Evolutionary conservation across 2,113 vertebrate genomes (phyloP).

Genomic region (Reinhardtius hippoglossoides): DNA sequence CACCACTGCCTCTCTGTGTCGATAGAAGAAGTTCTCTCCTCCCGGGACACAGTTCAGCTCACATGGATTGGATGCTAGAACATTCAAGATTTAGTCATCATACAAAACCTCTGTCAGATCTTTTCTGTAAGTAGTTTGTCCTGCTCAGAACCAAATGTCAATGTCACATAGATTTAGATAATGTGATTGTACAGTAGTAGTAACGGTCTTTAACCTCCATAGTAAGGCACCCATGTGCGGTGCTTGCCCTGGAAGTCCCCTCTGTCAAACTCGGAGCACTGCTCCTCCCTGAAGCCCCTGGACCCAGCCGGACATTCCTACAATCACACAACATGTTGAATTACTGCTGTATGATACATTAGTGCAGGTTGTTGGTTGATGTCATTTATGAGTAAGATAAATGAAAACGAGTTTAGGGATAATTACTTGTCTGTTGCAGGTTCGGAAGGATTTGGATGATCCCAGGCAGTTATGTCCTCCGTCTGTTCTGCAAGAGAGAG

Average conservation of each 20-base stretch:
- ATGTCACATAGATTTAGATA: neutral
- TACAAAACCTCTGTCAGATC: neutral
- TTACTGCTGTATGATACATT: neutral
- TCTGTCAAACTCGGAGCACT: constrained; percentile 88
- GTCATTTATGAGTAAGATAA: neutral
- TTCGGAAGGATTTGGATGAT: constrained; percentile 83
- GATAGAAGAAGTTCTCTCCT: constrained; percentile 92
- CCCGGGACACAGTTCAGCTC: constrained; percentile 93
- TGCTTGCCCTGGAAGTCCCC: constrained; percentile 86
- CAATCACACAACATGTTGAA: constrained; percentile 7
- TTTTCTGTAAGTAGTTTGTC: too few relatives aligned
- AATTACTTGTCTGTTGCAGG: constrained; percentile 82
- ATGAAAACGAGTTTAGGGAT: neutral
- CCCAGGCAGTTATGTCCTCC: constrained; percentile 87
- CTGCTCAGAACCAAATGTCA: too few relatives aligned
- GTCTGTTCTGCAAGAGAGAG: constrained; percentile 83
- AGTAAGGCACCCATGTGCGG: constrained; percentile 90
- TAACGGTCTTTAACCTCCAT: constrained; percentile 82
- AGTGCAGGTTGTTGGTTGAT: neutral
- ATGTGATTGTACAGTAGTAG: neutral
- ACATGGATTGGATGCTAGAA: constrained; percentile 86
- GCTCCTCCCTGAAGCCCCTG: constrained; percentile 90
- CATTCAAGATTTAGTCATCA: neutral
- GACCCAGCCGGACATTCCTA: constrained; percentile 84
- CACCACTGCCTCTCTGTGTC: constrained; percentile 85